Conservation (phyloP, 2,888 invertebrate species). For the Pristionchus japonicus region DNA sequence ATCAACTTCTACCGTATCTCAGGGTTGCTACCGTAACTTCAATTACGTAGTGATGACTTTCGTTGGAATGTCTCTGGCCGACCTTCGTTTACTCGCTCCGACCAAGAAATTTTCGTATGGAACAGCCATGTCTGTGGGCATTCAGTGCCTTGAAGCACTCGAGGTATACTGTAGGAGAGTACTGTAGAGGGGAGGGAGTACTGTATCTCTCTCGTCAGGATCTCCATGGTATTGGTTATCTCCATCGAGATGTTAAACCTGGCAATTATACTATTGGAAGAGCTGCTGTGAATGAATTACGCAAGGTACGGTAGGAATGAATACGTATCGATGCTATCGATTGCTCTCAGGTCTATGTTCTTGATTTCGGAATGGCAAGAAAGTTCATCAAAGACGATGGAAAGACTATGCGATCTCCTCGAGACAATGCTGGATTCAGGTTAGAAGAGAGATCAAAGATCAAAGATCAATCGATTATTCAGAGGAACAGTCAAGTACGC, state of each 20-base stretch:
- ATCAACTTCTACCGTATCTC: not conserved
- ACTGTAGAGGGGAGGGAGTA: not conserved
- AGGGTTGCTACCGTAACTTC: slow-evolving; percentile 53
- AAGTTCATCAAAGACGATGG: slow-evolving; percentile 69
- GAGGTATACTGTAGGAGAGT: slow-evolving; percentile 51
- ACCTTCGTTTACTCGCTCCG: slow-evolving; percentile 52
- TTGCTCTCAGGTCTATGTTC: slow-evolving; percentile 61
- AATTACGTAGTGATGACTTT: slow-evolving; percentile 70
- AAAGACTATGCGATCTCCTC: slow-evolving; percentile 61
- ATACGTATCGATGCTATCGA: not conserved
- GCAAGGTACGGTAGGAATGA: slow-evolving; percentile 56
- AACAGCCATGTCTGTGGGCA: slow-evolving; percentile 65
- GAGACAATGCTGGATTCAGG: slow-evolving; percentile 66
- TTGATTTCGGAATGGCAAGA: slow-evolving; percentile 70
- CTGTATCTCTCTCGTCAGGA: slow-evolving; percentile 51
- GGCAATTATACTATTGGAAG: slow-evolving; percentile 70
- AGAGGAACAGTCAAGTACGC: slow-evolving; percentile 66
- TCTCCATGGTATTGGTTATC: slow-evolving; percentile 68
- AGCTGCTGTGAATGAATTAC: slow-evolving; percentile 63
- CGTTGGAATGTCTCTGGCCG: slow-evolving; percentile 66
- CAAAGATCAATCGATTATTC: not conserved
- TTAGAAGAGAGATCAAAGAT: slow-evolving; percentile 22
- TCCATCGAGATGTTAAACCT: slow-evolving; percentile 62
- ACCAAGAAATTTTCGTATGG: slow-evolving; percentile 65
- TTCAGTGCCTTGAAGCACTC: slow-evolving; percentile 69